phyloP scores from a whole-genome alignment of 2,888 invertebrate genomes.

The Brachyptera putata region DNA sequence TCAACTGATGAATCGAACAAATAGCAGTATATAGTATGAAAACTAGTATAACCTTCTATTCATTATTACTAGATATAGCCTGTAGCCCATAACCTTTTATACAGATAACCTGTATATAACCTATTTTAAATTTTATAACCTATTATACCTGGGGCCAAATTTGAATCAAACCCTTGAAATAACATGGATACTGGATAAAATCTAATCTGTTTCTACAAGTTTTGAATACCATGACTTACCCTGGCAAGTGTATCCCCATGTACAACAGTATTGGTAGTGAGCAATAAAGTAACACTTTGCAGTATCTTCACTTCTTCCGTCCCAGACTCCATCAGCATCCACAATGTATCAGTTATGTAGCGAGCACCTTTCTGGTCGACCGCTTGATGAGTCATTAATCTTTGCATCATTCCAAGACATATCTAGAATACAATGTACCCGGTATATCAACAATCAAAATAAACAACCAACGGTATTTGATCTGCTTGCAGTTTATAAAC shows the following conservation, averaged over 20 bases:
- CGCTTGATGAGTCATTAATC: conserved; percentile 84
- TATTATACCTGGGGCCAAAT: too few species aligned
- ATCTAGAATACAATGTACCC: conserved; percentile 62
- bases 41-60: too few species aligned
- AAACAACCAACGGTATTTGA: too few species aligned
- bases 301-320: conserved; percentile 94
- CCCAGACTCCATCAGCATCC: conserved; percentile 90
- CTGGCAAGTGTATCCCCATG: conserved; percentile 92
- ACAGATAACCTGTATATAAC: too few species aligned
- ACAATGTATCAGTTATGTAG: conserved; percentile 88
- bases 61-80: too few species aligned
- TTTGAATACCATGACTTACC: conserved; percentile 51
- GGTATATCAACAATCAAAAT: too few species aligned
- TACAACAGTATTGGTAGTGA: conserved; percentile 93
- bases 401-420: conserved; percentile 89
- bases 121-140: too few species aligned
- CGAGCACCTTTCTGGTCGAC: conserved; percentile 89
- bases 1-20: too few species aligned
- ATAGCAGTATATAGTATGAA: too few species aligned
- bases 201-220: conserved; percentile 10
- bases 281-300: conserved; percentile 88
- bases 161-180: background rate
- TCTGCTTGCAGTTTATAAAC: too few species aligned
- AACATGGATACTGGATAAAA: conserved; percentile 1
- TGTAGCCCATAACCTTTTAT: too few species aligned